phyloP scores from a whole-genome alignment of 2,888 invertebrate genomes.

The Formica aserva region DNA sequence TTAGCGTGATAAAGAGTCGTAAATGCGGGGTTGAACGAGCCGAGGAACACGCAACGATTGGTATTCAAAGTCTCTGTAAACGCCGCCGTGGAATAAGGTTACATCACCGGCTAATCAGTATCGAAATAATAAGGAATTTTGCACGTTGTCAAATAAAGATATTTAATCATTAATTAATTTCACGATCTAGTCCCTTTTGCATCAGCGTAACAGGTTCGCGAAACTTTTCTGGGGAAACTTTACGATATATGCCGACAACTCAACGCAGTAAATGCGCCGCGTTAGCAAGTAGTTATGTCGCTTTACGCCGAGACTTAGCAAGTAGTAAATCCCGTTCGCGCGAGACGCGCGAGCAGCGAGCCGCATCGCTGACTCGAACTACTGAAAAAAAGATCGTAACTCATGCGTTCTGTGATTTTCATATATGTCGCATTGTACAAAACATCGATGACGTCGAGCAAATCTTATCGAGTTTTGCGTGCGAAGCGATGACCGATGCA shows the following conservation, averaged over 20 bases:
- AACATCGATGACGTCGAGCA: background rate
- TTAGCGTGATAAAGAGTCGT: slow-evolving; percentile 74
- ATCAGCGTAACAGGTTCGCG: background rate
- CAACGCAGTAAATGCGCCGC: background rate
- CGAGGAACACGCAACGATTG: slow-evolving; percentile 71
- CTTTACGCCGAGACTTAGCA: slow-evolving; percentile 19
- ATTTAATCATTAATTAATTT: slow-evolving; percentile 42
- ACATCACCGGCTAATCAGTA: slow-evolving; percentile 12
- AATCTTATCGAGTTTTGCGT: no score
- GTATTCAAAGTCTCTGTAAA: slow-evolving; percentile 66
- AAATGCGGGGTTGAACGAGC: slow-evolving; percentile 73
- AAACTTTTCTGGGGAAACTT: background rate
- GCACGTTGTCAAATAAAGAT: slow-evolving; percentile 33
- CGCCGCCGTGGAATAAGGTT: slow-evolving; percentile 28
- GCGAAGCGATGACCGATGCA: no score
- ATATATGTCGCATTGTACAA: background rate
- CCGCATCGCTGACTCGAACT: slow-evolving; percentile 57
- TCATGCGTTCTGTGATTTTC: background rate
- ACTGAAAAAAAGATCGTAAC: slow-evolving; percentile 53
- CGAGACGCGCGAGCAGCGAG: background rate
- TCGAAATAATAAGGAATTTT: slow-evolving; percentile 37
- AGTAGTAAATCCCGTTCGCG: slow-evolving; percentile 29
- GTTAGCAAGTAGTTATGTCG: slow-evolving; percentile 23
- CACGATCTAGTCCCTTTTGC: background rate
- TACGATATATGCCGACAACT: background rate